These are phyloP conservation scores for Lithophane socia DNA, from an alignment of 2,888 invertebrate species.

Conservation along the genomic window DNA sequence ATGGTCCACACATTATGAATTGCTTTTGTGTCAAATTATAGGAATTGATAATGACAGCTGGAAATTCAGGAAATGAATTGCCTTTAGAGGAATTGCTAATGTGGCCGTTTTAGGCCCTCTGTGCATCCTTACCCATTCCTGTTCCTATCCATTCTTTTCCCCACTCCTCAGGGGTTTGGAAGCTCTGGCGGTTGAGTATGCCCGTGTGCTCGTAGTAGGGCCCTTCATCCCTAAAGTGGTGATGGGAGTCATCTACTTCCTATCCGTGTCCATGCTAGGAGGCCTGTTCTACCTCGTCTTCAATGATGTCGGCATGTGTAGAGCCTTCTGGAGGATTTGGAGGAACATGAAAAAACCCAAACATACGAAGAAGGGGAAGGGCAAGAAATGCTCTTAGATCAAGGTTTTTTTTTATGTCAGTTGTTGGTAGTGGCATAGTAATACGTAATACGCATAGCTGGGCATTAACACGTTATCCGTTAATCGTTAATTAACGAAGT, in stretches of 20 bases:
- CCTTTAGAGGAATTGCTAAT: no score
- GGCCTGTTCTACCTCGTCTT: conserved; percentile 94
- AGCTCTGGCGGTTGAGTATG: conserved; percentile 94
- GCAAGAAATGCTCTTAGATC: conserved; percentile 23
- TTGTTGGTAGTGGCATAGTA: conserved; percentile 32
- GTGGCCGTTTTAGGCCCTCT: no score
- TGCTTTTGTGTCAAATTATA: no score
- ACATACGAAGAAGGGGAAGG: background rate
- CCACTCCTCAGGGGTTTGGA: conserved; percentile 93
- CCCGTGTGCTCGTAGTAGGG: conserved; percentile 94
- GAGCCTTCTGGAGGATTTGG: conserved; percentile 94
- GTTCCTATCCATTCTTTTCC: conserved; percentile 46
- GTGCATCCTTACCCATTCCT: background rate
- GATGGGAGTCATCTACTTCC: conserved; percentile 90
- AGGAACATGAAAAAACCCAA: conserved; percentile 79
- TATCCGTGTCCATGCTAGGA: conserved; percentile 93
- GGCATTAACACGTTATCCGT: no score
- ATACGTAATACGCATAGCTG: background rate
- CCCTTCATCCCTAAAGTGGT: conserved; percentile 92
- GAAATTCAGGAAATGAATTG: no score
- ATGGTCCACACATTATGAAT: no score
- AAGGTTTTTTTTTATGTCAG: conserved; percentile 42
- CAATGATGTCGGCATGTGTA: conserved; percentile 94
- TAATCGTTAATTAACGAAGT: no score
- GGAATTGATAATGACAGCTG: no score